phyloP scores from a whole-genome alignment of 2,113 vertebrate species.

The Aspidoscelis tigris region DNA sequence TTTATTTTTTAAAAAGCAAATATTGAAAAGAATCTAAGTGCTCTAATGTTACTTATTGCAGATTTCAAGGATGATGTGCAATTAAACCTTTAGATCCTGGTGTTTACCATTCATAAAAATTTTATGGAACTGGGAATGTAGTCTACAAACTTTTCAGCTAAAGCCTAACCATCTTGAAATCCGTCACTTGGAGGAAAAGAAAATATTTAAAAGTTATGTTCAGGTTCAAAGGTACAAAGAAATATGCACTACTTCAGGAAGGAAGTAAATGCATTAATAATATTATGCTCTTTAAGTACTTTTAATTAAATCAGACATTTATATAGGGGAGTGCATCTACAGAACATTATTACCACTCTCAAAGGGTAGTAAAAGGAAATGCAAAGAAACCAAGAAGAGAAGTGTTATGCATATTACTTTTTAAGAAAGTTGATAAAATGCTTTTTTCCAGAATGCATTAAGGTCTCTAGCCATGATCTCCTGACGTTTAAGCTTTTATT shows the following conservation, averaged over 20 bases:
- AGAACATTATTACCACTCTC: slow-evolving; percentile 67
- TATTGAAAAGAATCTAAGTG: slow-evolving; percentile 78
- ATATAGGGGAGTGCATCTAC: slow-evolving; percentile 80
- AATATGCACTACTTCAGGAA: slow-evolving; percentile 77
- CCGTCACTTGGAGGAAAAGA: slow-evolving; percentile 70
- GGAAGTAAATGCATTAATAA: slow-evolving; percentile 76
- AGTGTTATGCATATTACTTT: slow-evolving; percentile 64
- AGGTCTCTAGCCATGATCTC: slow-evolving; percentile 71
- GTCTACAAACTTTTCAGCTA: slow-evolving; percentile 78
- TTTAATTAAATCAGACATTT: slow-evolving; percentile 81
- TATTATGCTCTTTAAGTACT: slow-evolving; percentile 77
- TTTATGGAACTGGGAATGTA: slow-evolving; percentile 80
- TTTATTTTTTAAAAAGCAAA: slow-evolving; percentile 59
- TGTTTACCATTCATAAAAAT: slow-evolving; percentile 79
- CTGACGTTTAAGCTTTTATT: slow-evolving; percentile 70
- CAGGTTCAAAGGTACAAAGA: slow-evolving; percentile 81
- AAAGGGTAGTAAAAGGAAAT: slow-evolving; percentile 70
- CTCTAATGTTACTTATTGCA: slow-evolving; percentile 76
- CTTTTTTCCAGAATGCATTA: slow-evolving; percentile 63
- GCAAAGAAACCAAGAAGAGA: slow-evolving; percentile 75
- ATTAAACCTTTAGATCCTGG: slow-evolving; percentile 76
- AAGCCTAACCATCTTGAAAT: slow-evolving; percentile 79
- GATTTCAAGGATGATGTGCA: slow-evolving; percentile 77
- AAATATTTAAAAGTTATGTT: slow-evolving; percentile 78
- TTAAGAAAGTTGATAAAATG: slow-evolving; percentile 58